These are phyloP conservation scores for Dicranocentrus wangi DNA, from an alignment of 2,888 invertebrate species.

Conservation along the genomic window DNA sequence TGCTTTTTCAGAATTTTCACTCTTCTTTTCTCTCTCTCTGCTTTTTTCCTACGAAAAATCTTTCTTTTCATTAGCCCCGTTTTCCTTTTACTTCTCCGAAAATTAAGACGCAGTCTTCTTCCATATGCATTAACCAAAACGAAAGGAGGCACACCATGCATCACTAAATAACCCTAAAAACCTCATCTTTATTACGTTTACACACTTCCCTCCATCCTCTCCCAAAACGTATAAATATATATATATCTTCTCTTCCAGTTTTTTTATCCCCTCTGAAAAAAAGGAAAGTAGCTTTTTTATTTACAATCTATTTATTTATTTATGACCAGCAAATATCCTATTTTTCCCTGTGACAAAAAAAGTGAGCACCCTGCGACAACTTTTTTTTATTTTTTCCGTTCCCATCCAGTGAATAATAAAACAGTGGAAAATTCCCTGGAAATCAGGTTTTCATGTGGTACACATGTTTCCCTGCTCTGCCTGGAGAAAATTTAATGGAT, in stretches of 20 bases:
- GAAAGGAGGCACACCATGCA: neutral
- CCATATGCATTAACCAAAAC: neutral
- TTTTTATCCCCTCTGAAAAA: neutral
- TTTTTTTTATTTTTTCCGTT: neutral
- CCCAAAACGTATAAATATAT: neutral
- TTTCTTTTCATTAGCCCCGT: slow-evolving; percentile 57
- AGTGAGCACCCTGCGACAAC: neutral
- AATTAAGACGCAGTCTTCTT: slow-evolving; percentile 30
- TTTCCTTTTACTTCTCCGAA: slow-evolving; percentile 17
- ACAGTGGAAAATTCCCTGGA: neutral
- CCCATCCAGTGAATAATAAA: neutral
- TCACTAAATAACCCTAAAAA: slow-evolving; percentile 22
- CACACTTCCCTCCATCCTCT: neutral
- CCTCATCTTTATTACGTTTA: slow-evolving; percentile 52
- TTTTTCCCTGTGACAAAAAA: slow-evolving; percentile 10
- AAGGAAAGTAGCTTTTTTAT: neutral
- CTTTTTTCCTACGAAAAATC: neutral
- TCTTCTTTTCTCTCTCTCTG: slow-evolving; percentile 11
- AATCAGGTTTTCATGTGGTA: neutral
- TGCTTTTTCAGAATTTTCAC: slow-evolving; percentile 19
- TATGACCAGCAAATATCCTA: slow-evolving; percentile 60
- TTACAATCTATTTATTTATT: slow-evolving; percentile 61
- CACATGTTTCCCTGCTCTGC: neutral
- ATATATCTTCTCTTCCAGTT: no score
- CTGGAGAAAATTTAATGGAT: slow-evolving; percentile 26